Conservation (phyloP, 2,888 invertebrate genomes). For the Cybosia mesomella region DNA sequence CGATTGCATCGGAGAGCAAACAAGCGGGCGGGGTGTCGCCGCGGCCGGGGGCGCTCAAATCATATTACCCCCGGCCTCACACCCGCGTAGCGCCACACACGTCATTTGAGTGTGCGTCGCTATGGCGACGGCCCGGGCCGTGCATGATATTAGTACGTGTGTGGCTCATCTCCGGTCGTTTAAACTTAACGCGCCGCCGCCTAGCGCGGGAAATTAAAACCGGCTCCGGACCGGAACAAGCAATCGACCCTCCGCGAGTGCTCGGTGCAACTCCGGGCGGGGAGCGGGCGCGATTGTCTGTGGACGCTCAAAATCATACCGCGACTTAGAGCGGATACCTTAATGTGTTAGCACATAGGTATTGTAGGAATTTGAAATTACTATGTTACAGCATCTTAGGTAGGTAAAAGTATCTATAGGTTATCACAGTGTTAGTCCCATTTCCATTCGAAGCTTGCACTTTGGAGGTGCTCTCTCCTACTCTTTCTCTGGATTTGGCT, state of each 20-base stretch:
- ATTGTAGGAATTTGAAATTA: background rate
- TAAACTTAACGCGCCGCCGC: slow-evolving; percentile 80
- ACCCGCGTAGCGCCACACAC: slow-evolving; percentile 84
- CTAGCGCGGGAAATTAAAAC: slow-evolving; percentile 84
- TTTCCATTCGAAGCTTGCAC: no score
- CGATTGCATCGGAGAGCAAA: slow-evolving; percentile 87
- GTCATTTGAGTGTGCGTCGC: slow-evolving; percentile 90
- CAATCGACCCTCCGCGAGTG: slow-evolving; percentile 67
- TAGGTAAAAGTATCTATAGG: background rate
- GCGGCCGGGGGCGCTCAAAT: slow-evolving; percentile 81
- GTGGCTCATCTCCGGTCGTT: slow-evolving; percentile 85
- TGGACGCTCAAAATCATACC: background rate
- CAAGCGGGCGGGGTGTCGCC: slow-evolving; percentile 84
- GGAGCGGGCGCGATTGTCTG: slow-evolving; percentile 17
- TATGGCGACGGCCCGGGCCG: slow-evolving; percentile 89
- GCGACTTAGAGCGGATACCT: background rate
- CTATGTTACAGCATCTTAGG: background rate
- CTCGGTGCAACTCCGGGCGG: slow-evolving; percentile 26
- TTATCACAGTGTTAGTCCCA: no score
- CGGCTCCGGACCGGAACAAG: slow-evolving; percentile 82
- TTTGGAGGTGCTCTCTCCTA: background rate
- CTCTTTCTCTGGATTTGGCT: background rate
- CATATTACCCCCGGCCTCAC: slow-evolving; percentile 85
- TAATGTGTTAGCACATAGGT: background rate
- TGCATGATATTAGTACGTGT: slow-evolving; percentile 86